A percentile compares a stretch with the other conserved stretches of the same genome.
Conservation (phyloP, 2,888 invertebrate species). For the Caenorhabditis angaria region DNA sequence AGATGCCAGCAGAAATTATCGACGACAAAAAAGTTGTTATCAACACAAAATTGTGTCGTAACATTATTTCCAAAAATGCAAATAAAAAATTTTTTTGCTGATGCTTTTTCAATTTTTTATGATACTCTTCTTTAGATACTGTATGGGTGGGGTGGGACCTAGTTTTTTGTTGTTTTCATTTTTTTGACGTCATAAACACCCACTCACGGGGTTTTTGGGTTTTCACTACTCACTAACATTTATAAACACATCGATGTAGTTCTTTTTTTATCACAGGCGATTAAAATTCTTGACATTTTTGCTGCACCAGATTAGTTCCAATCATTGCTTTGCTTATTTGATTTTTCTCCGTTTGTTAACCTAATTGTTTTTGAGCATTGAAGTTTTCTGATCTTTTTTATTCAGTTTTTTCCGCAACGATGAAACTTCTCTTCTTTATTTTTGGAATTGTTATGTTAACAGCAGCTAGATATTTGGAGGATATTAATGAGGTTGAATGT, state of each 20-base stretch:
- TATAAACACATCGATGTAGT: no score
- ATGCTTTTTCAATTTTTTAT: neutral
- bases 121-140: neutral
- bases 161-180: no score
- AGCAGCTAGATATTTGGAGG: conserved; percentile 12
- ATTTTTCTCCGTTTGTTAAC: conserved; percentile 10
- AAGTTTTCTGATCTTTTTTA: conserved; percentile 9
- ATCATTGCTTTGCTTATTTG: no score
- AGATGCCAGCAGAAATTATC: no score
- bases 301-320: no score
- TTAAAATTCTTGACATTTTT: no score
- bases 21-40: neutral
- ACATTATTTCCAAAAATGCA: neutral
- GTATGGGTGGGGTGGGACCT: neutral
- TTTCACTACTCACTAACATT: no score
- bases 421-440: neutral
- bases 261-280: no score
- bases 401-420: neutral
- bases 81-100: neutral
- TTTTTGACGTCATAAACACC: no score
- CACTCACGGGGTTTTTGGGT: no score
- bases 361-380: neutral
- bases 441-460: neutral
- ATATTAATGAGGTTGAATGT: conserved; percentile 35
- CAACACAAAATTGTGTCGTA: neutral